Evolutionary conservation across 2,113 vertebrate species (phyloP).

Genomic region (Prionailurus bengalensis): DNA sequence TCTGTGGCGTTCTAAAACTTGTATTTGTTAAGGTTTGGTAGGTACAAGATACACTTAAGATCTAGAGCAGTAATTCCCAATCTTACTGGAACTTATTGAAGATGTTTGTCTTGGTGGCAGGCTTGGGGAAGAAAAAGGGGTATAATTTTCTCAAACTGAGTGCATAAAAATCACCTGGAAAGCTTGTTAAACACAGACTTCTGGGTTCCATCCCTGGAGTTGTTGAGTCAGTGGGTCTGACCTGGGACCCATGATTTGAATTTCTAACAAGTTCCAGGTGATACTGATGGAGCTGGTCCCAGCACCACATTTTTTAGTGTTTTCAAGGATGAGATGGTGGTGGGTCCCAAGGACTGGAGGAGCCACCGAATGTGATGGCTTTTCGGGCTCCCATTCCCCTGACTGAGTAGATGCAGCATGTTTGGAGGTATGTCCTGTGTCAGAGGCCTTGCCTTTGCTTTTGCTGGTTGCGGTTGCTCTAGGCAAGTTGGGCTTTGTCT

Average conservation of each 20-base stretch:
- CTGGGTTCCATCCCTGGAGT: too few species aligned
- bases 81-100: neutral
- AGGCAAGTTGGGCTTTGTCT: neutral
- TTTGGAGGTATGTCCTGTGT: too few species aligned
- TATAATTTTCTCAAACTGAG: constrained; percentile 1
- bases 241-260: neutral
- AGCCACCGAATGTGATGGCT: neutral
- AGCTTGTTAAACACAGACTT: neutral
- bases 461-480: neutral
- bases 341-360: neutral
- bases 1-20: constrained; percentile 41
- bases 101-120: neutral
- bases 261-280: neutral
- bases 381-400: neutral
- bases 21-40: neutral
- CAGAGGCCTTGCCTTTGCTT: neutral
- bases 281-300: neutral
- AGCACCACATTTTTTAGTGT: neutral
- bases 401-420: neutral
- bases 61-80: neutral
- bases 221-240: neutral
- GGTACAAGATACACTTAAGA: neutral
- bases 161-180: neutral
- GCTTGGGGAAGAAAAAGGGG: neutral
- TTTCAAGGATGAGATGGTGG: neutral